Conservation (phyloP, 2,888 invertebrate genomes). For the Heliconius hortense region DNA sequence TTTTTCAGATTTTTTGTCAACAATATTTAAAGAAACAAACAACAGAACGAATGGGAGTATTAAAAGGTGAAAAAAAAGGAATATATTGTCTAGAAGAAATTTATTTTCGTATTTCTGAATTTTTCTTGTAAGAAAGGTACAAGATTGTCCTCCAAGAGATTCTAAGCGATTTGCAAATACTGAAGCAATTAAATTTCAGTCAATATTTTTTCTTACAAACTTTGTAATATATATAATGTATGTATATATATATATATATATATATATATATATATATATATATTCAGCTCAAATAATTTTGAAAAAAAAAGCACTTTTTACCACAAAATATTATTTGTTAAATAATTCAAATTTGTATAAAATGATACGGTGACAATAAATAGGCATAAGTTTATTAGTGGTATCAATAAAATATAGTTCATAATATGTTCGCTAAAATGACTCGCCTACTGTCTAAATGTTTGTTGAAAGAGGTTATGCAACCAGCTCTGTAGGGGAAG, state of each 20-base stretch:
- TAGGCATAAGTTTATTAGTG: too few species aligned
- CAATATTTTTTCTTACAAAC: background rate
- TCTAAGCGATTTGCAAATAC: slow-evolving; percentile 6
- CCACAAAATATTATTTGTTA: background rate
- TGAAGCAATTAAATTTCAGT: background rate
- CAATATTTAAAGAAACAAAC: background rate
- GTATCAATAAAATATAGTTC: background rate
- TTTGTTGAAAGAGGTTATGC: slow-evolving; percentile 52
- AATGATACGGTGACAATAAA: background rate
- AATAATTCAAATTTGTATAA: background rate
- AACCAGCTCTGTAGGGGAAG: slow-evolving; percentile 56
- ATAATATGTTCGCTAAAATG: slow-evolving; percentile 12
- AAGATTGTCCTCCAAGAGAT: background rate
- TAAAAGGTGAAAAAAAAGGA: background rate
- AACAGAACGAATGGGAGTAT: background rate
- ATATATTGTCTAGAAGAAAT: background rate
- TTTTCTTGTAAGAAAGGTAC: background rate
- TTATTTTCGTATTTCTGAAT: background rate
- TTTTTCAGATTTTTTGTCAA: background rate
- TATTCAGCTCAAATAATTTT: background rate
- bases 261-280: background rate
- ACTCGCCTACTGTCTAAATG: slow-evolving; percentile 44
- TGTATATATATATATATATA: background rate
- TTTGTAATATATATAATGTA: background rate
- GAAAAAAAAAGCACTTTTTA: background rate